Evolutionary conservation across 2,888 invertebrate genomes (phyloP).

Genomic region (Chrysomela aeneicollis): DNA sequence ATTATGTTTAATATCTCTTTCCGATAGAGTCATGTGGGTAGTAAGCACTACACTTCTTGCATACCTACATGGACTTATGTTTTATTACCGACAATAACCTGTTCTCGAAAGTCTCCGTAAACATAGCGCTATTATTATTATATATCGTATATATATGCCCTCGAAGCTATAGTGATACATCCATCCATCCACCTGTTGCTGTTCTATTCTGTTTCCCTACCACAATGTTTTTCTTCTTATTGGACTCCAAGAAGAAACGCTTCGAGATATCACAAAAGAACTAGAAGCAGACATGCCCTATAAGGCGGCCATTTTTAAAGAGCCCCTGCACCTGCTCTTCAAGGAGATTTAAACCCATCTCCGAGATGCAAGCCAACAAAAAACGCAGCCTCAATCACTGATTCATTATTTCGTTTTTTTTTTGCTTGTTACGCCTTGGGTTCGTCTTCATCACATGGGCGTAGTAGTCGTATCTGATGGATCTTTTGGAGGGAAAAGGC

Average conservation of each 20-base stretch:
- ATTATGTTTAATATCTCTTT: not conserved
- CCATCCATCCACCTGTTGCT: slow-evolving; percentile 33
- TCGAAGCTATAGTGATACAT: too few species aligned
- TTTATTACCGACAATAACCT: slow-evolving; percentile 1
- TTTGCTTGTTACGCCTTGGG: not conserved
- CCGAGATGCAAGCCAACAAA: slow-evolving; percentile 21
- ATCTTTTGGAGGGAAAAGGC: too few species aligned
- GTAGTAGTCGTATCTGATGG: too few species aligned
- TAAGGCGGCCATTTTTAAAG: slow-evolving; percentile 41
- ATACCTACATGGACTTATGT: not conserved
- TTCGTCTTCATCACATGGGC: not conserved
- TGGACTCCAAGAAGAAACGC: slow-evolving; percentile 27
- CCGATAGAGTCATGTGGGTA: not conserved
- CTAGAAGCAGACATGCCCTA: slow-evolving; percentile 25
- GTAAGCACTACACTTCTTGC: not conserved
- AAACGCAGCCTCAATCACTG: slow-evolving; percentile 23
- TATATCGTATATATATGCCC: not conserved
- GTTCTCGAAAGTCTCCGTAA: not conserved
- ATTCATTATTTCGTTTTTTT: slow-evolving; percentile 2
- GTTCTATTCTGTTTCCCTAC: slow-evolving; percentile 21
- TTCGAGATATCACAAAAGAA: slow-evolving; percentile 28
- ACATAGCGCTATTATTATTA: not conserved
- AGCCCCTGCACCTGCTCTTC: slow-evolving; percentile 32
- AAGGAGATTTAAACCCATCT: slow-evolving; percentile 30
- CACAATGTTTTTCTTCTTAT: slow-evolving; percentile 30